These are phyloP conservation scores for Spongilla lacustris DNA, from an alignment of 37 sponge, comb jelly and placozoan species.

Conservation along the genomic window DNA sequence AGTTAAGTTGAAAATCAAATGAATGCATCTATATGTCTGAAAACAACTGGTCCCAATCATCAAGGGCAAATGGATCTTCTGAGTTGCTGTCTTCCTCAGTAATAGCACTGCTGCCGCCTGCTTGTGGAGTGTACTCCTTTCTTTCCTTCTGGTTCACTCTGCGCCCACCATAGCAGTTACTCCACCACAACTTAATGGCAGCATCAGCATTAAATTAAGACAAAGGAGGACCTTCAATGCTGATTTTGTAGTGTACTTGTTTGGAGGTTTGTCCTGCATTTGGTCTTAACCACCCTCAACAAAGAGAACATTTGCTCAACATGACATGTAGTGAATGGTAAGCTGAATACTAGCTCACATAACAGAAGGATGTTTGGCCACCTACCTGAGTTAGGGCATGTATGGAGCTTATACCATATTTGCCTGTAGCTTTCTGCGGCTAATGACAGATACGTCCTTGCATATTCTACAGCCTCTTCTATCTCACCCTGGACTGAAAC, in stretches of 20 bases:
- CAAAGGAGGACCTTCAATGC: constrained; percentile 20
- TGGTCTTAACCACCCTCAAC: constrained; percentile 39
- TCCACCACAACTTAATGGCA: constrained; percentile 39
- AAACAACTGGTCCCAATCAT: constrained; percentile 10
- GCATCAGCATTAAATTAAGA: not conserved
- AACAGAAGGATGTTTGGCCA: constrained; percentile 46
- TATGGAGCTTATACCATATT: constrained; percentile 65
- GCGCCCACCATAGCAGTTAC: not conserved
- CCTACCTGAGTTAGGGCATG: constrained; percentile 37
- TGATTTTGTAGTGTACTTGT: constrained; percentile 11
- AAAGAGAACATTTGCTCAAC: constrained; percentile 27
- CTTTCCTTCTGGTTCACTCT: constrained; percentile 19
- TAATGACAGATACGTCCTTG: constrained; percentile 26
- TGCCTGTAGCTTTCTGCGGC: constrained; percentile 12
- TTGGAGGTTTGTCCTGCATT: too few species aligned
- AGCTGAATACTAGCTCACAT: constrained; percentile 51
- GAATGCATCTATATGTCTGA: not conserved
- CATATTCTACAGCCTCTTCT: too few species aligned
- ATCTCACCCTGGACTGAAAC: constrained; percentile 41
- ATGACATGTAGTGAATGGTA: too few species aligned
- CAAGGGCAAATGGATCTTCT: not conserved
- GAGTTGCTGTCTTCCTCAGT: not conserved
- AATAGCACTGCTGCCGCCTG: not conserved
- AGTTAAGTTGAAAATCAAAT: too few species aligned
- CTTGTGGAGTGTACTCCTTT: constrained; percentile 40